These are phyloP conservation scores for Chelonoidis abingdonii DNA, from an alignment of 2,113 vertebrate species.

Conservation along the genomic window DNA sequence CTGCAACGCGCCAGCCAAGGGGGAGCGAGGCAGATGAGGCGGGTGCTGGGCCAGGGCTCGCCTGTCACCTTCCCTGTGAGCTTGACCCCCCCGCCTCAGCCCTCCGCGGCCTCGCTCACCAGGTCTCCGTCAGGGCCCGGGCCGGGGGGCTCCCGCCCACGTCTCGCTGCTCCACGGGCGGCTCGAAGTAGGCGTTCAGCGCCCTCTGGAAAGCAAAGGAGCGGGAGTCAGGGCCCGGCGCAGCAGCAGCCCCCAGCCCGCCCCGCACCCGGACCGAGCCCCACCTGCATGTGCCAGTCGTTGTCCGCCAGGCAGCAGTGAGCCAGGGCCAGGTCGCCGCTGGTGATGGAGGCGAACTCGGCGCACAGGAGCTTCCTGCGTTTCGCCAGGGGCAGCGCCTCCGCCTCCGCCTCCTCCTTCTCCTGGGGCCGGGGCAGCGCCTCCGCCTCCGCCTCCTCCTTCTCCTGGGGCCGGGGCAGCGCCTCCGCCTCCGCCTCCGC, in stretches of 20 bases:
- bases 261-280: not conserved
- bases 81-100: fast-evolving
- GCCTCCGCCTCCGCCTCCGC: not conserved
- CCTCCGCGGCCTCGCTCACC: constrained; percentile 54
- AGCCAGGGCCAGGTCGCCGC: constrained; percentile 79
- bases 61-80: not conserved
- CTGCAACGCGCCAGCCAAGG: too few relatives aligned
- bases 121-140: not conserved
- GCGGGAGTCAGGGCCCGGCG: not conserved
- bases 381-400: constrained; percentile 56
- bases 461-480: not conserved
- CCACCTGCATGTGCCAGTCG: constrained; percentile 90
- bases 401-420: fast-evolving
- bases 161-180: not conserved
- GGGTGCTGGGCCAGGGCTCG: fast-evolving
- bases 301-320: constrained; percentile 84
- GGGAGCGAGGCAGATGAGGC: too few relatives aligned
- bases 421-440: not conserved
- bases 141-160: not conserved
- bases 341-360: constrained; percentile 83
- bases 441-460: not conserved
- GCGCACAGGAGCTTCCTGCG: constrained; percentile 78
- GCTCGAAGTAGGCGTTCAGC: constrained; percentile 79
- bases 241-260: not conserved
- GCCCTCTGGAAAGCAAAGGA: constrained; percentile 76